Conservation (phyloP, 2,888 invertebrate species). For the Erannis defoliaria region DNA sequence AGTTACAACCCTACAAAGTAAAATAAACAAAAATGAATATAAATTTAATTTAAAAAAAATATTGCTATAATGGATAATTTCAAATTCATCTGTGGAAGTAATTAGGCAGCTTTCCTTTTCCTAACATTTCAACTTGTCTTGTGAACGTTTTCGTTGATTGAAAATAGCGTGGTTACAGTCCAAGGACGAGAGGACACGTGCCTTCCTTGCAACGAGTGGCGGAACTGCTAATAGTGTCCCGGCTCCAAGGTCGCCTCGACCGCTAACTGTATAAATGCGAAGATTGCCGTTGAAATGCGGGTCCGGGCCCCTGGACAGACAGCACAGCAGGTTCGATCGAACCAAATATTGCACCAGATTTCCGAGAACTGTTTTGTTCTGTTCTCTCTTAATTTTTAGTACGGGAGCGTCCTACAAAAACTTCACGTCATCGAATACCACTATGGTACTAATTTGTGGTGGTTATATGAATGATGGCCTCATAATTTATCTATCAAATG, state of each 20-base stretch:
- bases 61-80: no score
- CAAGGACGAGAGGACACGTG: constrained; percentile 64
- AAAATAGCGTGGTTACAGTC: constrained; percentile 51
- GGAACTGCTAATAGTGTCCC: constrained; percentile 74
- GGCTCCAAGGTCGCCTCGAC: constrained; percentile 69
- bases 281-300: constrained; percentile 77
- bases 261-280: constrained; percentile 76
- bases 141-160: constrained; percentile 38
- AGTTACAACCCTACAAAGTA: no score
- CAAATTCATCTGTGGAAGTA: neutral
- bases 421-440: no score
- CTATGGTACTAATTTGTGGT: no score
- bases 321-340: constrained; percentile 41
- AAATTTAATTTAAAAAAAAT: no score
- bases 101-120: neutral
- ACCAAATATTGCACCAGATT: neutral
- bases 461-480: no score
- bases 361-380: constrained; percentile 1
- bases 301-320: constrained; percentile 57
- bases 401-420: no score
- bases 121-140: neutral
- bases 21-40: no score
- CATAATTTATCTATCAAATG: no score
- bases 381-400: neutral
- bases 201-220: constrained; percentile 54